Conservation (phyloP, 1,140 invertebrate genomes). For the Anastatus disparis region DNA sequence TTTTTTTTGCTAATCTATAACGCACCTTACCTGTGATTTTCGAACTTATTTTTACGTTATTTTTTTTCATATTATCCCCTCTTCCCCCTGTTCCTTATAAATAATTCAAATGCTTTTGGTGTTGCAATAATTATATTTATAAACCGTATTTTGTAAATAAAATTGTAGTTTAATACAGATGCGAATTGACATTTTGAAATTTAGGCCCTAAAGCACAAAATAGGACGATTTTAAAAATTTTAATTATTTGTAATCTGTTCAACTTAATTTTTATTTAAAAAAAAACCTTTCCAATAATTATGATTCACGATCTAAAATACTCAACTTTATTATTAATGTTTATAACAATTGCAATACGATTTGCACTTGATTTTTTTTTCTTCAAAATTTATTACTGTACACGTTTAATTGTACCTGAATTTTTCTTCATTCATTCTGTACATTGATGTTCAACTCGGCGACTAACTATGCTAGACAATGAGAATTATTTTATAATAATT, state of each 20-base stretch:
- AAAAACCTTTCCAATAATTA: too few species aligned
- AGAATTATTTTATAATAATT: constrained; percentile 27
- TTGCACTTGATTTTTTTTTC: not conserved
- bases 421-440: constrained; percentile 15
- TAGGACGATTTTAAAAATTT: too few species aligned
- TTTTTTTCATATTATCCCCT: not conserved
- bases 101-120: not conserved
- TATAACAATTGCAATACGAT: constrained; percentile 24
- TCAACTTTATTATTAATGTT: not conserved
- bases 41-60: not conserved
- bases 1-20: not conserved
- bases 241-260: too few species aligned
- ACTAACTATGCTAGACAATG: constrained; percentile 53
- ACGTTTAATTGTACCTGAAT: not conserved
- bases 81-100: not conserved
- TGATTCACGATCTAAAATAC: too few species aligned
- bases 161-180: too few species aligned
- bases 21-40: not conserved
- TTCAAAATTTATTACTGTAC: not conserved
- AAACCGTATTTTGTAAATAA: not conserved
- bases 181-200: too few species aligned
- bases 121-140: not conserved
- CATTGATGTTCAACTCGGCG: constrained; percentile 19
- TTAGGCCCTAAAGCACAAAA: too few species aligned
- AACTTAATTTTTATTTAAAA: too few species aligned